Evolutionary conservation across 2,797 vertebrate species (phyloP).

Genomic region (Bufotes viridis): DNA sequence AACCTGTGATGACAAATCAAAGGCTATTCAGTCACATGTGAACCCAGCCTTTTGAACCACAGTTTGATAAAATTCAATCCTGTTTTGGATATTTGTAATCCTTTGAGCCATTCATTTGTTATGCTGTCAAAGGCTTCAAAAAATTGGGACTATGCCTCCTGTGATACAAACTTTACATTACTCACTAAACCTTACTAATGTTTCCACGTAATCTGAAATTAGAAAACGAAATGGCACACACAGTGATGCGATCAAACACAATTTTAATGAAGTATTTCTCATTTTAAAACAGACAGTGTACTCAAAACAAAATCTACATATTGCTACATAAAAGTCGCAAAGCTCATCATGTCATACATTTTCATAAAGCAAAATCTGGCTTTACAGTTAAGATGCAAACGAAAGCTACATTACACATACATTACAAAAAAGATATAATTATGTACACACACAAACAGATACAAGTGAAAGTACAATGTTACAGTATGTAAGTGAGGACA

Average conservation of each 20-base stretch:
- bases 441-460: conserved; percentile 45
- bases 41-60: too few species aligned
- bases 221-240: not conserved
- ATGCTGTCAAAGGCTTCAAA: not conserved
- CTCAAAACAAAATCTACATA: conserved; percentile 53
- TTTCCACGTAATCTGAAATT: not conserved
- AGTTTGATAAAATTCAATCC: too few species aligned
- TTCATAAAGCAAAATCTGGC: conserved; percentile 45
- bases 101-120: not conserved
- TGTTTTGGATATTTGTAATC: too few species aligned
- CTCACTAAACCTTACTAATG: not conserved
- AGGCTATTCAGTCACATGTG: too few species aligned
- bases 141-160: not conserved
- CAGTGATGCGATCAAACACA: conserved; percentile 46
- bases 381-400: conserved; percentile 57
- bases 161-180: not conserved
- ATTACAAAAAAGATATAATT: conserved; percentile 54
- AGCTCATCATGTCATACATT: conserved; percentile 44
- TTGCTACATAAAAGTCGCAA: conserved; percentile 52
- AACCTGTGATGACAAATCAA: too few species aligned
- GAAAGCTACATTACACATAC: conserved; percentile 51
- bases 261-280: conserved; percentile 58
- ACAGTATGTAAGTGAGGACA: conserved; percentile 42
- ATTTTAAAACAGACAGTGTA: conserved; percentile 45
- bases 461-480: conserved; percentile 39